These are phyloP conservation scores for Ericerus pela DNA, from an alignment of 1,140 invertebrate species.

Conservation along the genomic window DNA sequence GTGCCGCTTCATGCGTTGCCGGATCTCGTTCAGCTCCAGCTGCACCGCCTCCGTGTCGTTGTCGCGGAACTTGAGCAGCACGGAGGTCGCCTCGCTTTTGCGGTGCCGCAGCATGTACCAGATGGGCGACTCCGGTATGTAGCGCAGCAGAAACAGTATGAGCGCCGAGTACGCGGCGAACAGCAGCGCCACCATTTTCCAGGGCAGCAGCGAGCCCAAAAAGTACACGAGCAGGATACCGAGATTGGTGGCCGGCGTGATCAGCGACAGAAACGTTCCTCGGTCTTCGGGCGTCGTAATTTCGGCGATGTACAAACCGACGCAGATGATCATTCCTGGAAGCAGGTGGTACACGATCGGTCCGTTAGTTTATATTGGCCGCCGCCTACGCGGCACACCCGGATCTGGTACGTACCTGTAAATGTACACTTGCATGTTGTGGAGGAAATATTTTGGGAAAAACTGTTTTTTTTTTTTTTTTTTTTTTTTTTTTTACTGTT, in stretches of 20 bases:
- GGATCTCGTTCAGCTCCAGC: background rate
- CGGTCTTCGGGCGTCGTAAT: slow-evolving; percentile 25
- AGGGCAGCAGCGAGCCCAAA: slow-evolving; percentile 30
- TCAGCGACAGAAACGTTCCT: slow-evolving; percentile 31
- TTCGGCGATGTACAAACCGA: slow-evolving; percentile 28
- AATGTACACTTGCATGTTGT: too few species aligned
- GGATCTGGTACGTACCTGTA: too few species aligned
- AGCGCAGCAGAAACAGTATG: slow-evolving; percentile 36
- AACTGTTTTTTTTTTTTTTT: too few species aligned
- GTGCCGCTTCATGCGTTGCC: background rate
- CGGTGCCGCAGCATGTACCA: background rate
- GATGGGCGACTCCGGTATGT: slow-evolving; percentile 22
- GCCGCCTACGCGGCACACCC: too few species aligned
- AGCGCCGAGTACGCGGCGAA: slow-evolving; percentile 19
- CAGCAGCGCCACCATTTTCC: slow-evolving; percentile 25
- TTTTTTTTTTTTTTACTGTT: too few species aligned
- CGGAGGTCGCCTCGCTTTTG: background rate
- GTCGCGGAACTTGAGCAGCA: background rate
- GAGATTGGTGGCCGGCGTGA: background rate
- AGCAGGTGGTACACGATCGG: background rate
- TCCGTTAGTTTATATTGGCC: too few species aligned
- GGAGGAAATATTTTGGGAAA: too few species aligned
- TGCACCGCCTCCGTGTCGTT: slow-evolving; percentile 21
- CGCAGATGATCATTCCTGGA: slow-evolving; percentile 26
- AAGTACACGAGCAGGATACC: slow-evolving; percentile 36